A percentile compares a stretch with the other conserved stretches of the same genome.
phyloP scores from a whole-genome alignment of 2,113 vertebrate species.

The Eonycteris spelaea region DNA sequence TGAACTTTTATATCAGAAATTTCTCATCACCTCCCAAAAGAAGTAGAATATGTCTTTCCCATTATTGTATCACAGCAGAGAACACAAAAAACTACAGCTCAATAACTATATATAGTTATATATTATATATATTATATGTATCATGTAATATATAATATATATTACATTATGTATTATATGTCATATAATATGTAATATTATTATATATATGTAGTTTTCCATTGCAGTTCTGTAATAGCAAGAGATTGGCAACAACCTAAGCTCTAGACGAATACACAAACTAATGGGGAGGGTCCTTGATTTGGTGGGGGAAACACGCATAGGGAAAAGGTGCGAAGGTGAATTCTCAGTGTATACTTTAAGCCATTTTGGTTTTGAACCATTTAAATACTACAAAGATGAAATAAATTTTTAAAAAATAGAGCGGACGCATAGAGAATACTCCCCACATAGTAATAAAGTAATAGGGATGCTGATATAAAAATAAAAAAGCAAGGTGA shows the following conservation, averaged over 20 bases:
- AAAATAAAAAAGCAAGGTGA: background rate
- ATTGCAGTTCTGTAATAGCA: background rate
- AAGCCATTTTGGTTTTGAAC: background rate
- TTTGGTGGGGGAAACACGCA: background rate
- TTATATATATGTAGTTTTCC: background rate
- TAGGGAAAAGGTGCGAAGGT: background rate
- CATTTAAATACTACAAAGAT: slow-evolving; percentile 2
- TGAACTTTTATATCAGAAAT: background rate
- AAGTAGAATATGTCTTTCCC: background rate
- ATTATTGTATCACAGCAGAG: background rate
- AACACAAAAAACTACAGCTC: background rate
- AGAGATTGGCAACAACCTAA: background rate
- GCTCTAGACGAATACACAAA: background rate
- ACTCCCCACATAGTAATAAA: background rate
- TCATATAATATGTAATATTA: background rate
- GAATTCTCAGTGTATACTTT: background rate
- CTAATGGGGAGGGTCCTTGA: background rate
- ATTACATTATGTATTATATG: too few species aligned
- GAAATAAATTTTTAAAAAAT: background rate
- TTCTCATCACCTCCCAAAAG: background rate
- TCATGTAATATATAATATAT: too few species aligned
- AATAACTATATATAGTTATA: background rate
- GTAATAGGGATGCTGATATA: background rate
- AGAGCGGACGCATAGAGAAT: background rate
- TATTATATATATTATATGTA: too few species aligned